Percentiles rank a stretch among this genome's conserved stretches.
Evolutionary conservation across 92 coral and sea anemone genomes (phyloP).

Genomic region (Epizoanthus ramosus): DNA sequence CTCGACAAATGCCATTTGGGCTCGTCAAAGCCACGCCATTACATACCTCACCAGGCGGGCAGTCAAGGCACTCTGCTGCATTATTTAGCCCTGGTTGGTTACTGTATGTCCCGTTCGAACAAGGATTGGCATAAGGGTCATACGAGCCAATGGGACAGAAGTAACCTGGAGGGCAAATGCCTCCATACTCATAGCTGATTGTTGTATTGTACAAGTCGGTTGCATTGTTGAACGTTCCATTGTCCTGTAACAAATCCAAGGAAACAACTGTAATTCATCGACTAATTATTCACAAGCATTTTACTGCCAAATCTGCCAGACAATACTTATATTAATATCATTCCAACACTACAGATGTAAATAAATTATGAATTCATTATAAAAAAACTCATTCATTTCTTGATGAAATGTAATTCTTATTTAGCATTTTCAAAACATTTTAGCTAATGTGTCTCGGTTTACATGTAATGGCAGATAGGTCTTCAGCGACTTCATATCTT

Average conservation of each 20-base stretch:
- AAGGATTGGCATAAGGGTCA: constrained; percentile 70
- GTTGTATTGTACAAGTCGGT: constrained; percentile 50
- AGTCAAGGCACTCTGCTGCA: constrained; percentile 59
- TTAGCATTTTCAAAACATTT: too few relatives aligned
- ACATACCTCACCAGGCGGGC: constrained; percentile 91
- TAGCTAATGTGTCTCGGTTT: too few relatives aligned
- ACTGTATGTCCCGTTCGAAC: constrained; percentile 92
- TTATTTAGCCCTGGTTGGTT: constrained; percentile 66
- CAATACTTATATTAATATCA: too few relatives aligned
- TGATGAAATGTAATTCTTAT: too few relatives aligned
- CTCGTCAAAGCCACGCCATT: constrained; percentile 81
- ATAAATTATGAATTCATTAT: too few relatives aligned
- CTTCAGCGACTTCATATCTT: too few relatives aligned
- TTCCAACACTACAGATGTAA: too few relatives aligned
- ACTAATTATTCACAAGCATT: neutral
- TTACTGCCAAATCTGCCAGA: too few relatives aligned
- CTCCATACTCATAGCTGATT: constrained; percentile 73
- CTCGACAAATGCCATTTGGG: constrained; percentile 84
- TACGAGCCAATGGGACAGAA: constrained; percentile 79
- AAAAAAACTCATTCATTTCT: too few relatives aligned
- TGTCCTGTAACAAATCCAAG: constrained; percentile 58
- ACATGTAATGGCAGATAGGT: too few relatives aligned
- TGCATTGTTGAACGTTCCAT: constrained; percentile 64
- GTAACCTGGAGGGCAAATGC: constrained; percentile 91
- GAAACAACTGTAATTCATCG: neutral